A percentile compares a stretch with the other conserved stretches of the same genome.
Conservation (phyloP, 2,888 invertebrate species). For the Oscheius sp. region DNA sequence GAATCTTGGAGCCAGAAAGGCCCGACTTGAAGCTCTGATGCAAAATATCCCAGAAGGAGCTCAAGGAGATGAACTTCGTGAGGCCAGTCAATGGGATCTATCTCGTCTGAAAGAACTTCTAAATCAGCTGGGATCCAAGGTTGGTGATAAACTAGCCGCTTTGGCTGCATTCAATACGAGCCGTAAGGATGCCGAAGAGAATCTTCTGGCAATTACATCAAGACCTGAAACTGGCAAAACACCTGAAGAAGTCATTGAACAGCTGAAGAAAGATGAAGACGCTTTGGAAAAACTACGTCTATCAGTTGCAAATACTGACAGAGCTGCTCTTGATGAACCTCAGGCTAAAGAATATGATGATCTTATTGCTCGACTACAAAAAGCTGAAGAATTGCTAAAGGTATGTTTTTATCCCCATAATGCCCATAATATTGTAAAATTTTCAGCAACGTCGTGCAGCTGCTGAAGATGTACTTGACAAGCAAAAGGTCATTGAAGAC, state of each 20-base stretch:
- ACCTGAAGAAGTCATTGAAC: conserved; percentile 46
- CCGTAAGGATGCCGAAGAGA: conserved; percentile 53
- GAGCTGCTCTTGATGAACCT: conserved; percentile 44
- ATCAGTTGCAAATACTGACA: conserved; percentile 39
- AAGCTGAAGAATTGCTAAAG: conserved; percentile 46
- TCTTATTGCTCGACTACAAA: conserved; percentile 50
- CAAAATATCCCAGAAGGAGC: conserved; percentile 41
- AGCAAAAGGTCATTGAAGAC: conserved; percentile 45
- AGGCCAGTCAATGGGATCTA: conserved; percentile 55
- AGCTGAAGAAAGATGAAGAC: conserved; percentile 42
- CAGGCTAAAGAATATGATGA: conserved; percentile 48
- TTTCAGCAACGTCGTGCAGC: conserved; percentile 42
- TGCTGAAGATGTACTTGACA: conserved; percentile 44
- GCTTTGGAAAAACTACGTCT: conserved; percentile 41
- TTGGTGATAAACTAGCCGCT: conserved; percentile 57
- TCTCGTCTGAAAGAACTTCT: conserved; percentile 53
- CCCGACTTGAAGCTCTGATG: conserved; percentile 48
- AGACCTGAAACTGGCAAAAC: conserved; percentile 22
- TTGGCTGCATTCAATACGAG: conserved; percentile 56
- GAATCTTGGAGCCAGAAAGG: conserved; percentile 47
- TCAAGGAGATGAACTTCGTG: conserved; percentile 50
- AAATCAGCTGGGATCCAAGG: conserved; percentile 47
- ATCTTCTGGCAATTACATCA: conserved; percentile 47
- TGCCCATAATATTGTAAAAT: neutral
- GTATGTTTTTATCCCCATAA: conserved; percentile 11